Base-by-base conservation (phyloP, 2,888 invertebrate genomes). In the Coelopa pilipes region DNA sequence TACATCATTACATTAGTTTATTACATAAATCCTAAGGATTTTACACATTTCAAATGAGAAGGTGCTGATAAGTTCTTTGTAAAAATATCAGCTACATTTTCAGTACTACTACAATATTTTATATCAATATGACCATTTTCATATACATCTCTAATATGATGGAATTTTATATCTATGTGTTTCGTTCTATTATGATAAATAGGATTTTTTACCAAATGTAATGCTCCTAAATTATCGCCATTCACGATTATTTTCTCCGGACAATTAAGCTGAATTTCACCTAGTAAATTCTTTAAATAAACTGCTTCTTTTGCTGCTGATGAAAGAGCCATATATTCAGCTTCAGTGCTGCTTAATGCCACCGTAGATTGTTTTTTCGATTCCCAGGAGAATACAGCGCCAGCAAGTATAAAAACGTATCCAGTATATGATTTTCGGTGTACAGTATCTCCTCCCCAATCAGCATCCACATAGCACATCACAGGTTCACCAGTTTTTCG, bases 351-450 rank as follows among this genome's bases (percentile, higher is more conserved):
- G 53, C 76, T 77, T 5, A 73, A 55, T 1, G 77, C 76, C 11
- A 78, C 77, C 3, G 76, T 73, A 19, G 15, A 19, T 57, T 79
- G 78, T 53, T 77, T 77, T n/a, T 53, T 45, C 1, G 72, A 73
- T 62, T 75, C 69, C 78, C 78, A 78, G 57, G 45, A 75, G 55
- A 77, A 66, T 34, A 76, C 75, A 15, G 73, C 71, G 21, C 77
- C 74, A 7, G 13, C 72, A 47, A 76, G 49, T 12, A 77, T 57
- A 55, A 70, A 75, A 9, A 75, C 72, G 24, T 73, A 47, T 47
- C 73, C 75, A 9, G 74, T 72, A 19, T 76, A 79, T 3, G 79
- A 76, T 17, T 75, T 76, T 11, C 76, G 66, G 49, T 78, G 74
- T 4, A 45, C 59, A 3, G 21, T 5, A 19, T 74, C 59, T 5